Evolutionary conservation across 1,140 invertebrate genomes (phyloP).

Genomic region (Streblospio benedicti): DNA sequence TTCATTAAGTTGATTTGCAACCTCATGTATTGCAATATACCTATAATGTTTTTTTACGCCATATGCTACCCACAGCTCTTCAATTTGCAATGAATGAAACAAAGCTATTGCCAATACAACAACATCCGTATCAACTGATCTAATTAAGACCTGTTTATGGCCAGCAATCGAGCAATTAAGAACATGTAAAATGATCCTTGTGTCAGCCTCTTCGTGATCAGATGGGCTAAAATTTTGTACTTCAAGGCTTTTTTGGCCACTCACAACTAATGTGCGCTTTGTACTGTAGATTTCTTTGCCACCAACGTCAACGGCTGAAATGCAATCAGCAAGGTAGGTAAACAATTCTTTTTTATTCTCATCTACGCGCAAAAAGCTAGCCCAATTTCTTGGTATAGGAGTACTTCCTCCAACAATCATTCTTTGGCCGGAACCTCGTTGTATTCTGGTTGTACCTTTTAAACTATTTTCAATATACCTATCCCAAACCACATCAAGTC

Average conservation of each 20-base stretch:
- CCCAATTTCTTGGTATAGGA: neutral
- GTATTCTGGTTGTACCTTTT: neutral
- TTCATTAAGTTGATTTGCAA: conserved; percentile 10
- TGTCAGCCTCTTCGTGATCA: conserved; percentile 31
- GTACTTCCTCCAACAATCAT: neutral
- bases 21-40: conserved; percentile 9
- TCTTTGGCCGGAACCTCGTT: neutral
- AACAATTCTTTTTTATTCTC: too few species aligned
- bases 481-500: conserved; percentile 16
- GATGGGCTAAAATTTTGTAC: conserved; percentile 15
- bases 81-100: neutral
- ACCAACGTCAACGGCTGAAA: neutral
- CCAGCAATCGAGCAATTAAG: conserved; percentile 19
- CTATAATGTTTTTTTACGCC: conserved; percentile 15
- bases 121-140: conserved; percentile 28
- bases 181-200: conserved; percentile 23
- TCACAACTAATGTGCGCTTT: neutral
- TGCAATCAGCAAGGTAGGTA: neutral
- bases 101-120: conserved; percentile 22
- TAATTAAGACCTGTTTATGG: conserved; percentile 14
- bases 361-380: too few species aligned
- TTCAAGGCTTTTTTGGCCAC: neutral
- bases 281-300: neutral
- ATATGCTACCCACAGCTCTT: conserved; percentile 19
- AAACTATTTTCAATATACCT: neutral